Base-by-base conservation (phyloP, 2,113 vertebrate genomes). In the Puma concolor region DNA sequence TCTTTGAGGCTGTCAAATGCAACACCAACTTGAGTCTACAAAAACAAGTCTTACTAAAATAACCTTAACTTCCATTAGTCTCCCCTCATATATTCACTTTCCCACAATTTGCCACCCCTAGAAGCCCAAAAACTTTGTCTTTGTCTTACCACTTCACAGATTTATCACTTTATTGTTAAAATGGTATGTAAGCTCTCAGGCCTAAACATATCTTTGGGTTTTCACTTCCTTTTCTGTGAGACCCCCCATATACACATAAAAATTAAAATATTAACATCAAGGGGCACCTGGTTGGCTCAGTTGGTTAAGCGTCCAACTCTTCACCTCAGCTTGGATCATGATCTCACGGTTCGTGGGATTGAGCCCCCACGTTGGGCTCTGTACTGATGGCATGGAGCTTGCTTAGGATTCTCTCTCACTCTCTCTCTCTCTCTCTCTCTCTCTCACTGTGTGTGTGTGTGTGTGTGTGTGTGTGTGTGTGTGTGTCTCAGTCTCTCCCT, bases 191-290 rank as follows among this genome's bases (percentile, higher is more conserved):
- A 82, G 13, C n/a, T 93, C 16, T 88, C n/a, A 36, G 14, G 19
- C 7, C 8, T 63, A 87, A 92, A 14, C 11, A 16, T 48, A 77
- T 63, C 4, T 74, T 63, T 63, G n/a, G 7, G 31, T 63, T 48
- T 91, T 90, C 19, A 84, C 14, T 85, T 79, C 23, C 27, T 90
- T 96, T 94, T 92, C 88, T 92, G 19, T 67, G 84, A 90, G 29
- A 86, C 7, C 2, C 2, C 2, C 33, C 12, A 50, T 31, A 19
- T 41, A 74, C 16, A 95, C 50, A 83, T 36, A 36, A 95, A 66
- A 92, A 74, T 92, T 74, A 90, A 88, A 94, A 33, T 44, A 85
- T 60, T 72, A 93, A 67, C 17, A 88, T 31, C 12, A 90, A 95
- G 57, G 21, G 57, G 23, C 21, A 60, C 57, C 57, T 60, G 57